Percentiles rank a stretch among this genome's conserved stretches.
Evolutionary conservation across 1,140 invertebrate species (phyloP).

Genomic region (Drosophila parabipectinata): DNA sequence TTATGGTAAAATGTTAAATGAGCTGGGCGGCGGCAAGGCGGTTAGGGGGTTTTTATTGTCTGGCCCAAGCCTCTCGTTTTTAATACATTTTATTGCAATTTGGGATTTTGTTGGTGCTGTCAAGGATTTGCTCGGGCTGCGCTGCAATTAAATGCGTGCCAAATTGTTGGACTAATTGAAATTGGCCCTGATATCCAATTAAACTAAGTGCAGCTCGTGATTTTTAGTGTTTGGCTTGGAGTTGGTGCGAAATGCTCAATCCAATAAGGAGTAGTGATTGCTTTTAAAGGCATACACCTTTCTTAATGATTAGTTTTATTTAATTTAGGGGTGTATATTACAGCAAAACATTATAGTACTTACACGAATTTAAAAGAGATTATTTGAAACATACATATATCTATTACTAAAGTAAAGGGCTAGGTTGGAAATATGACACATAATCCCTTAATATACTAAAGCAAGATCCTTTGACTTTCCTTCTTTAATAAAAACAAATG

Average conservation of each 20-base stretch:
- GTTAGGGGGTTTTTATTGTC: constrained; percentile 38
- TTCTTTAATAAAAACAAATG: constrained; percentile 9
- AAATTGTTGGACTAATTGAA: constrained; percentile 73
- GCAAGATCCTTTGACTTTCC: not conserved
- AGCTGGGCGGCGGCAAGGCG: constrained; percentile 6
- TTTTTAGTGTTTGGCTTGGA: constrained; percentile 25
- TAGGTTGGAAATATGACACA: too few species aligned
- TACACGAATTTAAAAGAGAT: too few species aligned
- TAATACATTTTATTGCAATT: constrained; percentile 80
- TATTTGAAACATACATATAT: too few species aligned
- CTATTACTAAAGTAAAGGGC: too few species aligned
- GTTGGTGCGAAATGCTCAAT: constrained; percentile 32
- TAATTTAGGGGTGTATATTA: too few species aligned
- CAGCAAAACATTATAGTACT: too few species aligned
- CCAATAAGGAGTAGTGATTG: constrained; percentile 7
- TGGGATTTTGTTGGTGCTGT: constrained; percentile 40
- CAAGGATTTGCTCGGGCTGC: constrained; percentile 43
- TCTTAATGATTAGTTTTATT: not conserved
- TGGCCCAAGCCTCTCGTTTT: constrained; percentile 60
- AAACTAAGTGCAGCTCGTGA: constrained; percentile 55
- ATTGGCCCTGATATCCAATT: constrained; percentile 68
- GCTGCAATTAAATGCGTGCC: constrained; percentile 71
- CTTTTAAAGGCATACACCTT: not conserved
- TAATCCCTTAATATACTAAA: not conserved
- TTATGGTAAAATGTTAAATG: constrained; percentile 77